Evolutionary conservation across 2,797 vertebrate genomes (phyloP).

Genomic region (Labeo calbasu): DNA sequence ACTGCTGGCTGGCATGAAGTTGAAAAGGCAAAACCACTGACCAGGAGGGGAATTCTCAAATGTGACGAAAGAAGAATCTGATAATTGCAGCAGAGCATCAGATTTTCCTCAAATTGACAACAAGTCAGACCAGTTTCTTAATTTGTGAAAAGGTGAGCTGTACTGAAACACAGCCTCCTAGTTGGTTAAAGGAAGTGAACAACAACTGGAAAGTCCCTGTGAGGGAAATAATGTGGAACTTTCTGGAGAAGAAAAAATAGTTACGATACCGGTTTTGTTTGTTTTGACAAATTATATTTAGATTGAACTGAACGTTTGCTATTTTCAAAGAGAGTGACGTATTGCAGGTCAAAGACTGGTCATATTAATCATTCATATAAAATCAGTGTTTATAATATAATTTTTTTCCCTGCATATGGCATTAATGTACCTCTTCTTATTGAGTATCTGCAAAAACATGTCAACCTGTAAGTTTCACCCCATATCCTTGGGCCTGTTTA

Average conservation of each 20-base stretch:
- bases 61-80: slow-evolving; percentile 58
- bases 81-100: slow-evolving; percentile 55
- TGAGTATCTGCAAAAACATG: slow-evolving; percentile 33
- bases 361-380: background rate
- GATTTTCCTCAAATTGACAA: slow-evolving; percentile 51
- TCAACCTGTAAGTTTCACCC: slow-evolving; percentile 47
- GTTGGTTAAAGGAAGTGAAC: slow-evolving; percentile 47
- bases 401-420: background rate
- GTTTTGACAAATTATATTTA: slow-evolving; percentile 54
- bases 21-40: slow-evolving; percentile 62
- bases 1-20: slow-evolving; percentile 63
- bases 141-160: slow-evolving; percentile 47
- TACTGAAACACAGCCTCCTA: slow-evolving; percentile 51
- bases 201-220: slow-evolving; percentile 63
- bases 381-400: background rate
- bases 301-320: slow-evolving; percentile 1
- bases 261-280: slow-evolving; percentile 45
- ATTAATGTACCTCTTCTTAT: background rate
- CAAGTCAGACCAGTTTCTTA: slow-evolving; percentile 53
- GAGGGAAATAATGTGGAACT: slow-evolving; percentile 42
- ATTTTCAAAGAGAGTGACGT: background rate
- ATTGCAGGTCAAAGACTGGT: background rate
- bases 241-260: slow-evolving; percentile 53
- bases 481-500: slow-evolving; percentile 7
- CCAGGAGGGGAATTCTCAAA: slow-evolving; percentile 63